Conservation (phyloP, 2,797 vertebrate genomes). For the Saxicola maurus region DNA sequence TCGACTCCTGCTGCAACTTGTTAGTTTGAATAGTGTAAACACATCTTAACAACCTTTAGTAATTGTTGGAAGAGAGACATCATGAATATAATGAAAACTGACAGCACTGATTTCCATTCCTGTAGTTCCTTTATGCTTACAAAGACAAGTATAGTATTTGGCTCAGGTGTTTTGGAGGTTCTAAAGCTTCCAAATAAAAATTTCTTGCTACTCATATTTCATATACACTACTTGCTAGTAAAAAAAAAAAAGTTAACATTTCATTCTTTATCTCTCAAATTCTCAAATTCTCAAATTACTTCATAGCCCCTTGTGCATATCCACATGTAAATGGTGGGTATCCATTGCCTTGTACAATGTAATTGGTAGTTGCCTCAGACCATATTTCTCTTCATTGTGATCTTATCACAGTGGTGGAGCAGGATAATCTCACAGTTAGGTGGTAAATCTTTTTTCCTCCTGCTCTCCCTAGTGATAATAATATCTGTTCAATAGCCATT, state of each 20-base stretch:
- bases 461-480: not conserved
- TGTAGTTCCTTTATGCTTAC: not conserved
- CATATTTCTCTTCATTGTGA: not conserved
- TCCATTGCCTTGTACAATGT: not conserved
- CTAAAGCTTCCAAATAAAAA: not conserved
- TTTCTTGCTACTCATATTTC: not conserved
- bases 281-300: not conserved
- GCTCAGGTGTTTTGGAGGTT: not conserved
- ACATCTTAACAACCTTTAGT: slow-evolving; percentile 53
- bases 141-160: not conserved
- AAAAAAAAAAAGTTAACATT: not conserved
- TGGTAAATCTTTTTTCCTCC: not conserved
- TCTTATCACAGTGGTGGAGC: not conserved
- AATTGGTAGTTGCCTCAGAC: not conserved
- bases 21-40: slow-evolving; percentile 59
- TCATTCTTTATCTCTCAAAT: not conserved
- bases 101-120: slow-evolving; percentile 48
- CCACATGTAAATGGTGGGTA: not conserved
- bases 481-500: not conserved
- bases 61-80: slow-evolving; percentile 40
- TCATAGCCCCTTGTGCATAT: not conserved
- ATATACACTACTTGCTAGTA: not conserved
- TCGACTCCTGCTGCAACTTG: slow-evolving; percentile 48
- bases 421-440: not conserved
- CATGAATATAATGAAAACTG: slow-evolving; percentile 59